Evolutionary conservation across 1,140 invertebrate species (phyloP).

Genomic region (Ditylenchus dipsaci): DNA sequence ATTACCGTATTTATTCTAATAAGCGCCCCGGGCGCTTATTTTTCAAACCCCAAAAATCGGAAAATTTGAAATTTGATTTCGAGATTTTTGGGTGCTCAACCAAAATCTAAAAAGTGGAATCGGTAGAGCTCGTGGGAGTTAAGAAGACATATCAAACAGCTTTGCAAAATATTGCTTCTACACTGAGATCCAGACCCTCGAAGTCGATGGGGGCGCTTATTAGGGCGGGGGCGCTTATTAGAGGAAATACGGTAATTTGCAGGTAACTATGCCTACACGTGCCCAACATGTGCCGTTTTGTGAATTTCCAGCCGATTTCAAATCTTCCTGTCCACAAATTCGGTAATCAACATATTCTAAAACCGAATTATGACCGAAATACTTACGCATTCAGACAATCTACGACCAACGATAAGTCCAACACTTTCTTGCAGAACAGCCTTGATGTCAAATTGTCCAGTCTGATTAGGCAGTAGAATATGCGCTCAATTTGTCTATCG

Average conservation of each 20-base stretch:
- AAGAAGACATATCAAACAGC: too few relatives aligned
- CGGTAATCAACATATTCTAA: neutral
- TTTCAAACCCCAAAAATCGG: too few relatives aligned
- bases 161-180: too few relatives aligned
- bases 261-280: neutral
- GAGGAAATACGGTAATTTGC: neutral
- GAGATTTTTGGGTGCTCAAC: too few relatives aligned
- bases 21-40: too few relatives aligned
- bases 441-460: neutral
- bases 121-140: too few relatives aligned
- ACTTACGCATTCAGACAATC: neutral
- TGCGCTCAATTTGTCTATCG: conserved; percentile 13
- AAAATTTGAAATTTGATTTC: too few relatives aligned
- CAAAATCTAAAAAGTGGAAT: too few relatives aligned
- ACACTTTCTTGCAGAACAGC: too few relatives aligned
- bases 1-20: too few relatives aligned
- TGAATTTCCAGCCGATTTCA: neutral
- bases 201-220: neutral
- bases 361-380: neutral
- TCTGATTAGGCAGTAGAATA: conserved; percentile 12
- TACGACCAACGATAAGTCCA: neutral
- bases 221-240: too few relatives aligned
- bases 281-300: neutral
- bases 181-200: too few relatives aligned
- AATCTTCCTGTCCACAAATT: neutral